These are phyloP conservation scores for Leptinotarsa texana DNA, from an alignment of 1,140 invertebrate genomes.

Conservation along the genomic window DNA sequence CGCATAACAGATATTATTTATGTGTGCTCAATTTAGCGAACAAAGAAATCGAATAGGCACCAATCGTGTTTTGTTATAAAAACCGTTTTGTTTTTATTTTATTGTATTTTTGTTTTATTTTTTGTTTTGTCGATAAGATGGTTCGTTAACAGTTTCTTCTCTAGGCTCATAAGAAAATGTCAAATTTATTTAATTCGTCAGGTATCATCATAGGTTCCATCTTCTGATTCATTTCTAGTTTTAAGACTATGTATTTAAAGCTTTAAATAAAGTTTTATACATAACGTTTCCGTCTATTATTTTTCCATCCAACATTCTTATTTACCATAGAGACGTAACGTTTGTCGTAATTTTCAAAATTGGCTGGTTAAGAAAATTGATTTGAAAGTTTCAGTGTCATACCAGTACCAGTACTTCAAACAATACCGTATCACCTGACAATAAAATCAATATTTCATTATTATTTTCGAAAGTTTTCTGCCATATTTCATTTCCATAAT, in stretches of 20 bases:
- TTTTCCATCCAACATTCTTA: background rate
- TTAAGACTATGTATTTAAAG: constrained; percentile 46
- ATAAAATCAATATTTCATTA: no score
- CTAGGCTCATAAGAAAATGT: constrained; percentile 13
- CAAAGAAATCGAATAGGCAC: constrained; percentile 26
- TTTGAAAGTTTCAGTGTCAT: no score
- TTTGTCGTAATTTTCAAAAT: no score
- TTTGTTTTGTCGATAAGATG: constrained; percentile 26
- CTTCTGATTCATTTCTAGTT: constrained; percentile 22
- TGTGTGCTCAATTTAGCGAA: constrained; percentile 43
- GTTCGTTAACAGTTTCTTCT: background rate
- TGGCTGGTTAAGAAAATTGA: no score
- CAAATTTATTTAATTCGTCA: constrained; percentile 17
- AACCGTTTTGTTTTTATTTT: constrained; percentile 42
- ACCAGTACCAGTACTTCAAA: no score
- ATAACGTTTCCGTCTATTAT: constrained; percentile 28
- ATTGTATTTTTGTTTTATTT: constrained; percentile 36
- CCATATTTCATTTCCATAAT: no score
- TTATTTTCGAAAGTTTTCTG: no score
- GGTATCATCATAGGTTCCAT: constrained; percentile 9
- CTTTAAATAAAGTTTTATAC: constrained; percentile 53
- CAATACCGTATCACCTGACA: no score
- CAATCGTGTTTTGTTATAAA: constrained; percentile 42
- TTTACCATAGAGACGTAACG: no score
- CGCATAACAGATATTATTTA: constrained; percentile 42